Evolutionary conservation across 1,140 invertebrate genomes (phyloP).

Genomic region (Lerema accius): DNA sequence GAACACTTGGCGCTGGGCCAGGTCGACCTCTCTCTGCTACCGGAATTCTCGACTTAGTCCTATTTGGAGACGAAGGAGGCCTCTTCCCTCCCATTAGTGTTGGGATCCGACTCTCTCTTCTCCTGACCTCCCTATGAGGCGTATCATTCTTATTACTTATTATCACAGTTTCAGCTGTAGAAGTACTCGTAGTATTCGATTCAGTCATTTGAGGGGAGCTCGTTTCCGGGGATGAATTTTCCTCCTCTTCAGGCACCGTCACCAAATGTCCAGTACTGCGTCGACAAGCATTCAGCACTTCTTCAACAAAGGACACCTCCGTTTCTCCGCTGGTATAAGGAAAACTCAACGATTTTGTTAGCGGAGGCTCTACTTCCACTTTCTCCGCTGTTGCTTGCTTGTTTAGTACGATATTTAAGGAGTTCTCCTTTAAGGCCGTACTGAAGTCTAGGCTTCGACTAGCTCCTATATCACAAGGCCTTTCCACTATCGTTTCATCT

Average conservation of each 20-base stretch:
- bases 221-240: slow-evolving; percentile 73
- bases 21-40: slow-evolving; percentile 54
- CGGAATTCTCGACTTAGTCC: slow-evolving; percentile 65
- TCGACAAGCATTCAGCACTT: slow-evolving; percentile 74
- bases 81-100: slow-evolving; percentile 68
- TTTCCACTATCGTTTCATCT: slow-evolving; percentile 51
- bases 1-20: slow-evolving; percentile 29
- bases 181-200: slow-evolving; percentile 87
- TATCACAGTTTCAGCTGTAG: slow-evolving; percentile 85
- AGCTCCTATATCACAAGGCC: slow-evolving; percentile 62
- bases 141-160: slow-evolving; percentile 78
- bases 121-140: slow-evolving; percentile 53
- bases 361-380: slow-evolving; percentile 46
- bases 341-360: slow-evolving; percentile 69
- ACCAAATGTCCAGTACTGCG: slow-evolving; percentile 73
- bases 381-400: slow-evolving; percentile 55
- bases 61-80: slow-evolving; percentile 70
- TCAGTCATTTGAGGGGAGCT: slow-evolving; percentile 83
- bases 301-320: slow-evolving; percentile 74
- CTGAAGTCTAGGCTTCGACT: slow-evolving; percentile 65
- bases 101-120: slow-evolving; percentile 74
- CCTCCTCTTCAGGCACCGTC: slow-evolving; percentile 87
- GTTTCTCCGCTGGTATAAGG: slow-evolving; percentile 55
- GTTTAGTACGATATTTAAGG: slow-evolving; percentile 69
- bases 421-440: slow-evolving; percentile 70